Evolutionary conservation across 1,140 invertebrate species (phyloP).

Genomic region (Cardiocondyla obscurior): DNA sequence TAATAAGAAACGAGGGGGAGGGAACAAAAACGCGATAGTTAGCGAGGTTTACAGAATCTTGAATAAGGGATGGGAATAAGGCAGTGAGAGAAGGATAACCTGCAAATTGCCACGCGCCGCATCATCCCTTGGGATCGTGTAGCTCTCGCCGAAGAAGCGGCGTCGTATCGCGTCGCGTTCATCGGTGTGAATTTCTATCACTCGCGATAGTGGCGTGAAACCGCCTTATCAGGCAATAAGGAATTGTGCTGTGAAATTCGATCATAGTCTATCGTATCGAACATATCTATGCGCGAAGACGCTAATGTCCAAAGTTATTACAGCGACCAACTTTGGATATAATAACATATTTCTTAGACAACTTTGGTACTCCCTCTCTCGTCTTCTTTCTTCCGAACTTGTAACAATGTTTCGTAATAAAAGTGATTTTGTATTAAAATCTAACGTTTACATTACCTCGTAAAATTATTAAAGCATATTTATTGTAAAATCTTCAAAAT

Average conservation of each 20-base stretch:
- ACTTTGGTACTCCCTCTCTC: neutral
- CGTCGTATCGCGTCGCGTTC: conserved; percentile 33
- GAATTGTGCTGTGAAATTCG: conserved; percentile 24
- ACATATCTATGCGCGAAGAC: neutral
- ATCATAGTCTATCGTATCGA: conserved; percentile 26
- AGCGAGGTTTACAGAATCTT: neutral
- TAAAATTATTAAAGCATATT: neutral
- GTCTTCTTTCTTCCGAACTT: neutral
- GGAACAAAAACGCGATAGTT: neutral
- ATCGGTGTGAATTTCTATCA: conserved; percentile 68
- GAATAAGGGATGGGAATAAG: neutral
- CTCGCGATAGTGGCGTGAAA: conserved; percentile 17
- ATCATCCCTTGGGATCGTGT: conserved; percentile 55
- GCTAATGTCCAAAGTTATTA: conserved; percentile 30
- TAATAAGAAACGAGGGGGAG: neutral
- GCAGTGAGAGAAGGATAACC: neutral
- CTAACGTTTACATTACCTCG: too few species aligned
- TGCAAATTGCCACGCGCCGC: conserved; percentile 66
- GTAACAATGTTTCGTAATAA: too few species aligned
- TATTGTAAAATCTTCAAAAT: neutral
- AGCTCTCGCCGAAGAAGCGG: conserved; percentile 29
- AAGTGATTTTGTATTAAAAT: too few species aligned
- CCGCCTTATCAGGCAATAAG: conserved; percentile 37
- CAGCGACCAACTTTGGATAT: neutral
- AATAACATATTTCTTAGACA: neutral